Evolutionary conservation across 2,797 vertebrate species (phyloP).

Genomic region (Scolopax bukidnonensis): DNA sequence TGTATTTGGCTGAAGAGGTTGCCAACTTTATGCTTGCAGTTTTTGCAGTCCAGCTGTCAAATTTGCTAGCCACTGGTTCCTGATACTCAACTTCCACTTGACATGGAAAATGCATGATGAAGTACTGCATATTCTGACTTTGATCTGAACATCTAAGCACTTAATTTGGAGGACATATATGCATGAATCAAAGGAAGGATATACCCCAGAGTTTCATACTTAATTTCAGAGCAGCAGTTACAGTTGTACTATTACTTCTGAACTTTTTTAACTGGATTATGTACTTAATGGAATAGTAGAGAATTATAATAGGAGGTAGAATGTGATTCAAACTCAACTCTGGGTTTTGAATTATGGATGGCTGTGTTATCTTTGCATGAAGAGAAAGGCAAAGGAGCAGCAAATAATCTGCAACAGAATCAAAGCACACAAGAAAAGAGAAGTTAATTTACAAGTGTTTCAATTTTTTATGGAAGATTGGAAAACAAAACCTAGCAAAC

Average conservation of each 20-base stretch:
- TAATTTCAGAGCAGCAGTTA: conserved; percentile 4
- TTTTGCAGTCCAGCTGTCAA: background rate
- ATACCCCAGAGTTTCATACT: background rate
- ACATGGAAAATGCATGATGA: background rate
- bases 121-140: conserved; percentile 10
- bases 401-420: conserved; percentile 28
- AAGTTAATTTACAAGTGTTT: conserved; percentile 32
- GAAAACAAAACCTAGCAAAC: conserved; percentile 21
- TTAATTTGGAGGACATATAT: background rate
- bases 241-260: background rate
- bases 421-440: background rate
- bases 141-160: background rate
- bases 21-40: background rate
- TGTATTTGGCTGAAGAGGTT: background rate
- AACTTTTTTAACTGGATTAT: conserved; percentile 11
- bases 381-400: conserved; percentile 8
- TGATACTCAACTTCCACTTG: background rate
- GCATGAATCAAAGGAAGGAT: background rate
- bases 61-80: background rate
- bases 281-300: background rate
- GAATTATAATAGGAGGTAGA: conserved; percentile 4
- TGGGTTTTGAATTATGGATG: conserved; percentile 23
- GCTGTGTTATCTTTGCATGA: background rate
- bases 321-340: background rate
- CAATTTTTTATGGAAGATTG: conserved; percentile 20